phyloP scores from a whole-genome alignment of 2,888 invertebrate species.

The Cotesia congregata region DNA sequence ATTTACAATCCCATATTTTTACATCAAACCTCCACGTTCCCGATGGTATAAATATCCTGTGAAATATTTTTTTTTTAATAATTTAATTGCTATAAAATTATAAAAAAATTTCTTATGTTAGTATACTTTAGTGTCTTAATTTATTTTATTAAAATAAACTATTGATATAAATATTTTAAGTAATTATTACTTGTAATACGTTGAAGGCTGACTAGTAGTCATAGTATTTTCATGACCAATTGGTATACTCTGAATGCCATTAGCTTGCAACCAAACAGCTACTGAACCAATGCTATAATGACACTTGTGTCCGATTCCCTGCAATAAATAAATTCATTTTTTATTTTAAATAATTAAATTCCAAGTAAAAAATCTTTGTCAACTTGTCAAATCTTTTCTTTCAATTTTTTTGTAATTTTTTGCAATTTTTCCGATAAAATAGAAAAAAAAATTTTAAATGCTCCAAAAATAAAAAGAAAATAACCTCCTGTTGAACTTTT shows the following conservation, averaged over 20 bases:
- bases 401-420: too few species aligned
- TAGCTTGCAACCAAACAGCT: slow-evolving; percentile 70
- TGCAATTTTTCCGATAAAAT: too few species aligned
- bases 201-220: slow-evolving; percentile 65
- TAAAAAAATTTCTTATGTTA: too few species aligned
- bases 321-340: slow-evolving; percentile 25
- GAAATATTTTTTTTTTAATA: slow-evolving; percentile 5
- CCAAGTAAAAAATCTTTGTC: too few species aligned
- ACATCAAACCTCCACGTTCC: slow-evolving; percentile 69
- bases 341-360: background rate
- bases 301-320: slow-evolving; percentile 72
- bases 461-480: slow-evolving; percentile 9
- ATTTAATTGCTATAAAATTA: too few species aligned
- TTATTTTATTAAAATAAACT: too few species aligned
- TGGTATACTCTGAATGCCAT: slow-evolving; percentile 67
- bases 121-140: too few species aligned
- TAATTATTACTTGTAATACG: slow-evolving; percentile 70
- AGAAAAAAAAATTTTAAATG: background rate
- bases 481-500: slow-evolving; percentile 65
- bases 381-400: too few species aligned
- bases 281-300: slow-evolving; percentile 71
- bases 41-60: slow-evolving; percentile 70
- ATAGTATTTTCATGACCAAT: slow-evolving; percentile 64
- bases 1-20: slow-evolving; percentile 68
- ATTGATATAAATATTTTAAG: background rate